Base-by-base conservation (phyloP, 2,113 vertebrate genomes). In the Ailuropoda melanoleuca region DNA sequence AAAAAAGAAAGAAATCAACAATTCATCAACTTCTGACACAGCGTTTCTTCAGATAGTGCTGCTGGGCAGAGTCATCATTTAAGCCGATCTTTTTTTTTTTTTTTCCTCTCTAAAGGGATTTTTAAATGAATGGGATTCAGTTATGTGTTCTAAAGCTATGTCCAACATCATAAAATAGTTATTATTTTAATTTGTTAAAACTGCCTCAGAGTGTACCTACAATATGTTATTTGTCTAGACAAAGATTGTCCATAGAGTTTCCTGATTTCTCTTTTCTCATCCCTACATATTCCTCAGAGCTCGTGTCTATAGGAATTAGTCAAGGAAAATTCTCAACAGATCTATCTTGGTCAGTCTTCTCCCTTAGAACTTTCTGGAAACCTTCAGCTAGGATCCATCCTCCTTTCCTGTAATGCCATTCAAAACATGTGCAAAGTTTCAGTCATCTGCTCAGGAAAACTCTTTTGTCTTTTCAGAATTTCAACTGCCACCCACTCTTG, bases 351-450 rank as follows among this genome's bases (percentile, higher is more conserved):
- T 70, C 50, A 75, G 34, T 88, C 74, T 98, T 92, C 60, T 93
- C 94, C 89, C 94, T 88, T 97, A 98, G 72, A 97, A 72, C 96
- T 98, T 97, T 96, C 92, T 97, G 93, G 94, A 97, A 96, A 70
- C 89, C 87, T 96, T 96, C 96, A 98, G 88, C 90, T 97, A 80
- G 75, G 98, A 95, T 94, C 85, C 75, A 95, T 8, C 89, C 46
- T 97, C 75, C 83, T 72, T 96, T 97, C 55, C 95, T 97, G 83
- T 89, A 97, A 97, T 97, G 90, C 58, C 70, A 98, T 97, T 98
- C 64, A 96, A 96, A 98, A 98, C 88, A 91, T 87, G 81, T 93
- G 97, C 83, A 88, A 97, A 96, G 77, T 93, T 95, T 98, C 90
- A 95, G 80, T 98, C 93, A 98, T 95, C 96, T 97, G 66, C 89